Conservation (phyloP, 64 coral and sea anemone genomes). For the Porites australiensis region DNA sequence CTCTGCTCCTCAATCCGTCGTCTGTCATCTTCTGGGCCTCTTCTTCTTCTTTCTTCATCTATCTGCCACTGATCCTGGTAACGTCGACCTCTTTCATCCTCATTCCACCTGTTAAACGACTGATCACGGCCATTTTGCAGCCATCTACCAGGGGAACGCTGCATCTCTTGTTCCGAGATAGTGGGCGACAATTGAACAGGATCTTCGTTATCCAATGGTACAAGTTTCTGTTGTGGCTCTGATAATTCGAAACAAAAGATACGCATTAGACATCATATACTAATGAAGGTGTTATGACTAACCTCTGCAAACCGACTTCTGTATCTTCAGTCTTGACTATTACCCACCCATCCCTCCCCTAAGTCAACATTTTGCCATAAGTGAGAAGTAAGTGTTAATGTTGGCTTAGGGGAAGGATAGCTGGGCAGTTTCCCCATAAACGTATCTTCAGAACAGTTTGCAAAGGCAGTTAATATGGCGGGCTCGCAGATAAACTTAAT, state of each 20-base stretch:
- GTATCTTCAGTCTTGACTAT: no score
- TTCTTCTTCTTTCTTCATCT: slow-evolving; percentile 60
- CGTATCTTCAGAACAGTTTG: no score
- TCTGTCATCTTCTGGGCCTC: slow-evolving; percentile 21
- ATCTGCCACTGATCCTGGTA: slow-evolving; percentile 28
- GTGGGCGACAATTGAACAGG: slow-evolving; percentile 66
- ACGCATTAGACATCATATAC: not conserved
- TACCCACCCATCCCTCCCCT: no score
- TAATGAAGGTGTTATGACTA: no score
- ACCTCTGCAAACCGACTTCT: no score
- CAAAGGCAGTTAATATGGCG: no score
- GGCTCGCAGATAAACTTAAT: no score
- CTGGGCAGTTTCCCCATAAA: no score
- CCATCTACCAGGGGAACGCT: slow-evolving; percentile 78
- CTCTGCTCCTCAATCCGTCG: not conserved
- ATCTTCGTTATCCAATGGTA: slow-evolving; percentile 41
- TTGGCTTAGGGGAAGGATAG: no score
- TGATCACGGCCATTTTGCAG: slow-evolving; percentile 35
- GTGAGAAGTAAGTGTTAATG: no score
- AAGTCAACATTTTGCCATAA: no score
- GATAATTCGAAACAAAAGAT: not conserved
- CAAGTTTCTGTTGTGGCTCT: slow-evolving; percentile 62
- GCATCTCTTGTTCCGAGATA: slow-evolving; percentile 78
- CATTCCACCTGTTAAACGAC: slow-evolving; percentile 18
- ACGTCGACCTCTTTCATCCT: slow-evolving; percentile 31